Conservation (phyloP, 2,888 invertebrate species). For the Heliothis peltigera region DNA sequence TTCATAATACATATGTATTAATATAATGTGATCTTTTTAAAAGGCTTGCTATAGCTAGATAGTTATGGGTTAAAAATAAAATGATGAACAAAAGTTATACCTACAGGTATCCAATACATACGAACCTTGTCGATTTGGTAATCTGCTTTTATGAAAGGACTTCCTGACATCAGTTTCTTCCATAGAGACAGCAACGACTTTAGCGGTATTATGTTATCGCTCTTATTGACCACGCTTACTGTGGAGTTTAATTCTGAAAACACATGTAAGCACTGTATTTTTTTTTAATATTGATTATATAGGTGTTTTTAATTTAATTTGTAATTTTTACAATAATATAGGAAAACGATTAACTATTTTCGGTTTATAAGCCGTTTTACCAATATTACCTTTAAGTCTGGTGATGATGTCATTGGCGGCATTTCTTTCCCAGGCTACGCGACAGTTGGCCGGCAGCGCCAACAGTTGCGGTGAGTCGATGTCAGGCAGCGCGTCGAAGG, state of each 20-base stretch:
- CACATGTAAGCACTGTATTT: not conserved
- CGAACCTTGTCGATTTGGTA: slow-evolving; percentile 70
- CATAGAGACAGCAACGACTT: slow-evolving; percentile 93
- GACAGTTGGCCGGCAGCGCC: slow-evolving; percentile 96
- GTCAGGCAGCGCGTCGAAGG: slow-evolving; percentile 92
- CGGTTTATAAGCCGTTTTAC: not conserved
- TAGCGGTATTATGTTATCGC: slow-evolving; percentile 87
- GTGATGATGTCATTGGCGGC: slow-evolving; percentile 90
- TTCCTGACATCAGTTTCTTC: slow-evolving; percentile 93
- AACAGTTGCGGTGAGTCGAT: slow-evolving; percentile 94
- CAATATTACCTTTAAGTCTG: slow-evolving; percentile 66
- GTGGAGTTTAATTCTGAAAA: slow-evolving; percentile 76
- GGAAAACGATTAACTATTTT: too few relatives aligned
- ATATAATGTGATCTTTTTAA: too few relatives aligned
- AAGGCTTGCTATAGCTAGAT: too few relatives aligned
- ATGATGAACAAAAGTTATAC: too few relatives aligned
- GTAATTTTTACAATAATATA: too few relatives aligned
- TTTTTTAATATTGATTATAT: not conserved
- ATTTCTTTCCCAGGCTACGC: slow-evolving; percentile 94
- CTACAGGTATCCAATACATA: not conserved
- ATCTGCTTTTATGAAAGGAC: slow-evolving; percentile 79
- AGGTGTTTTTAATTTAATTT: too few relatives aligned
- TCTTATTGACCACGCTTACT: slow-evolving; percentile 85
- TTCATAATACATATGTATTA: too few relatives aligned
- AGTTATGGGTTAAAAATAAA: too few relatives aligned